phyloP scores from a whole-genome alignment of 1,140 invertebrate genomes.

The Bombus confusus region DNA sequence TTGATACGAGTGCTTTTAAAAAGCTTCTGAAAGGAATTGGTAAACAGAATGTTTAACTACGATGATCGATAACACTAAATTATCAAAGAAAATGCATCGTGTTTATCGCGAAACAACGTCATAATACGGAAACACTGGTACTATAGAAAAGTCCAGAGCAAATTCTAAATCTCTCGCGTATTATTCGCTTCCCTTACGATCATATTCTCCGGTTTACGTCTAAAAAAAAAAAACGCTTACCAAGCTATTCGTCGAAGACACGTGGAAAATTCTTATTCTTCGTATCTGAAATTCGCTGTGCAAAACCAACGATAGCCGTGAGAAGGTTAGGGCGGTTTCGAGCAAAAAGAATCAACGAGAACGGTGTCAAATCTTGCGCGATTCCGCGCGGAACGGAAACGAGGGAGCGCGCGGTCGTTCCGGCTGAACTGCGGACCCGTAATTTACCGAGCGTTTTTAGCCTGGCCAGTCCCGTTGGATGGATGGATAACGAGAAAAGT shows the following conservation, averaged over 20 bases:
- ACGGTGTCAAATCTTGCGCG: conserved; percentile 19
- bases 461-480: conserved; percentile 49
- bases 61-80: not conserved
- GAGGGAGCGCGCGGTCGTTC: conserved; percentile 38
- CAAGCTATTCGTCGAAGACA: not conserved
- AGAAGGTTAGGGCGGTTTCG: not conserved
- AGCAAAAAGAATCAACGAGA: conserved; percentile 3
- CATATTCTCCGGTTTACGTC: not conserved
- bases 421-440: conserved; percentile 55
- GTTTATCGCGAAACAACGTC: not conserved
- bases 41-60: not conserved
- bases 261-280: not conserved
- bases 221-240: not conserved
- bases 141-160: not conserved
- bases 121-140: not conserved
- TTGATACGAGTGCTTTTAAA: not conserved
- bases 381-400: conserved; percentile 30
- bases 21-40: not conserved
- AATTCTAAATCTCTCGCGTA: not conserved
- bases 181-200: not conserved
- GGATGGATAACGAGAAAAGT: conserved; percentile 70
- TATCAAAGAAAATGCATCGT: not conserved
- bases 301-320: not conserved
- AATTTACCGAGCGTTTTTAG: conserved; percentile 64
- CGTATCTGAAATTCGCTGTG: not conserved